Percentiles rank a stretch among this genome's conserved stretches.
Evolutionary conservation across 2,888 invertebrate species (phyloP).

Genomic region (Geophilus truncorum): DNA sequence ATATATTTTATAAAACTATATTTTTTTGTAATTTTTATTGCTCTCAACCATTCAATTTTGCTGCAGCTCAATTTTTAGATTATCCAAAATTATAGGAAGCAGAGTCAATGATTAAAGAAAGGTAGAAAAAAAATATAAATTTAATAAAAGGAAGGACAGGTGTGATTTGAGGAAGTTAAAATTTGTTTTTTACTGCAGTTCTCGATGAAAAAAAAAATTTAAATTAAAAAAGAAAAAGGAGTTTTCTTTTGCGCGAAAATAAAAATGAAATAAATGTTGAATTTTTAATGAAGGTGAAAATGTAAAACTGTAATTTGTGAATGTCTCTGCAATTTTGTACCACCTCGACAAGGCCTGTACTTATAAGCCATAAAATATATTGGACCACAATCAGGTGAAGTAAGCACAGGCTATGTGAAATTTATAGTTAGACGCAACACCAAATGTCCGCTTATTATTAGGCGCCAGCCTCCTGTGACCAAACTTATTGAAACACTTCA

Average conservation of each 20-base stretch:
- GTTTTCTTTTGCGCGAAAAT: not conserved
- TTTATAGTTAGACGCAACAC: slow-evolving; percentile 1
- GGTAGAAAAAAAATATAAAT: not conserved
- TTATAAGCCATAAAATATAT: slow-evolving; percentile 10
- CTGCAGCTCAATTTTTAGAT: not conserved
- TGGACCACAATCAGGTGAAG: not conserved
- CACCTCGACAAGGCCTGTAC: slow-evolving; percentile 3
- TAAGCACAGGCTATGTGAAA: not conserved
- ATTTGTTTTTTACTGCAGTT: not conserved
- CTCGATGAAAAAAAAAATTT: not conserved
- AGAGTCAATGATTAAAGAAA: not conserved
- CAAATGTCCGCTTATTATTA: slow-evolving; percentile 10
- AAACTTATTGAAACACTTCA: slow-evolving; percentile 4
- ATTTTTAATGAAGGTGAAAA: slow-evolving; percentile 8
- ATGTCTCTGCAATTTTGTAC: not conserved
- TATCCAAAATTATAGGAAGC: not conserved
- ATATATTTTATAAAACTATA: not conserved
- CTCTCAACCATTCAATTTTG: not conserved
- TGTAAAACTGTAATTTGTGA: slow-evolving; percentile 10
- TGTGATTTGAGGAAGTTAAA: not conserved
- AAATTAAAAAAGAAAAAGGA: not conserved
- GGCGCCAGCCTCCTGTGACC: slow-evolving; percentile 8
- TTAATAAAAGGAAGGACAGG: not conserved
- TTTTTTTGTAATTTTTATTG: not conserved
- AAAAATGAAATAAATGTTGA: not conserved